phyloP scores from a whole-genome alignment of 35 echinoderm and acorn worm species.

The Apostichopus parvimensis region DNA sequence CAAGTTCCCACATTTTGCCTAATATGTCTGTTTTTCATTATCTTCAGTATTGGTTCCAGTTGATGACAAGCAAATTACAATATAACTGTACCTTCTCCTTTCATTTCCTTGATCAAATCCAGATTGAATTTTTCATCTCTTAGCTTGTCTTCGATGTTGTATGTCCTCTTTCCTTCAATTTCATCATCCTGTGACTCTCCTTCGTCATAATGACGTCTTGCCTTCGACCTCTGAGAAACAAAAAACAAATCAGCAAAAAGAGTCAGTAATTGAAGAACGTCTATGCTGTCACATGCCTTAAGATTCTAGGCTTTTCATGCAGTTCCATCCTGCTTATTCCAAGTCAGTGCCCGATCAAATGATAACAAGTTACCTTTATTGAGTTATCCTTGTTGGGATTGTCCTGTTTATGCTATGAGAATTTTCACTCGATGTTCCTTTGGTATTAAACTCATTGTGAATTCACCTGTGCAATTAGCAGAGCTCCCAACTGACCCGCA shows the following conservation, averaged over 20 bases:
- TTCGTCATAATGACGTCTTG: slow-evolving; percentile 89
- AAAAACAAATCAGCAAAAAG: background rate
- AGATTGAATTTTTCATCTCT: slow-evolving; percentile 61
- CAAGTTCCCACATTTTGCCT: background rate
- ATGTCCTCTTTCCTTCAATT: slow-evolving; percentile 93
- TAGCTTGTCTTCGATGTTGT: slow-evolving; percentile 85
- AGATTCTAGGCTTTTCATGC: too few species aligned
- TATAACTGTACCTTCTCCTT: slow-evolving; percentile 73
- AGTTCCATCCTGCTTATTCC: too few species aligned
- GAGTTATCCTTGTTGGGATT: too few species aligned
- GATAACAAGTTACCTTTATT: too few species aligned
- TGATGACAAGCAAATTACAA: background rate
- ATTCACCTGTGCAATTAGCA: too few species aligned
- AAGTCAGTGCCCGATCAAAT: too few species aligned
- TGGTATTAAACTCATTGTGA: too few species aligned
- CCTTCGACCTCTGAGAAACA: slow-evolving; percentile 75
- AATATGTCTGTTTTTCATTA: background rate
- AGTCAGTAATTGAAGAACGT: too few species aligned
- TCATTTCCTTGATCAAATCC: slow-evolving; percentile 77
- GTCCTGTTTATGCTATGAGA: too few species aligned
- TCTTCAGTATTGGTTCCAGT: background rate
- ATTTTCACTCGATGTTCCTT: too few species aligned
- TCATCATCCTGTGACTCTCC: slow-evolving; percentile 97
- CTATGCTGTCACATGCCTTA: too few species aligned
- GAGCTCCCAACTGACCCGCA: too few species aligned